phyloP scores from a whole-genome alignment of 2,113 vertebrate genomes.

The Regulus satrapa region DNA sequence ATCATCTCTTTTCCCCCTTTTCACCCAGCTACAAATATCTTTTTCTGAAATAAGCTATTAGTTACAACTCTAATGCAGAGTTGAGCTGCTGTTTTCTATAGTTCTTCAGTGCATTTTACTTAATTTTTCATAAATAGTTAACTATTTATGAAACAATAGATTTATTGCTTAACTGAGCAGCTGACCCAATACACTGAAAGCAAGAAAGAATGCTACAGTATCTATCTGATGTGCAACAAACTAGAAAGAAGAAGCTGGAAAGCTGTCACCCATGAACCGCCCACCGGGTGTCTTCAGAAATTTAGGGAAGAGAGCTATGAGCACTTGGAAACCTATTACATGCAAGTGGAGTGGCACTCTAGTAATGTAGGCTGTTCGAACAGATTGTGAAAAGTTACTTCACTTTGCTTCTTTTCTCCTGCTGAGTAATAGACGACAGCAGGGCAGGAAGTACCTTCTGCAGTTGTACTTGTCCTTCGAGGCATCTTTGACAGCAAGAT shows the following conservation, averaged over 20 bases:
- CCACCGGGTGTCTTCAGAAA: neutral
- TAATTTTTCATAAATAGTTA: too few relatives aligned
- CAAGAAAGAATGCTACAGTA: neutral
- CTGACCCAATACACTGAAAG: neutral
- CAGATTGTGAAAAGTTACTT: neutral
- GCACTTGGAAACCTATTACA: rapidly evolving
- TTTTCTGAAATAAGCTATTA: neutral
- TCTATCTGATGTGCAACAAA: neutral
- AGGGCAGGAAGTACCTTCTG: neutral
- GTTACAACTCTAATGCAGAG: neutral
- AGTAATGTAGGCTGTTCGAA: neutral
- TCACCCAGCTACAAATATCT: neutral
- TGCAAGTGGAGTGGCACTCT: neutral
- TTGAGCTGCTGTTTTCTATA: neutral
- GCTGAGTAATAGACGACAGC: neutral
- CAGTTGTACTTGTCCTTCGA: neutral
- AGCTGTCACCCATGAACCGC: neutral
- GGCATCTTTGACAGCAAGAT: neutral
- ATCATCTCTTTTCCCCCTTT: neutral
- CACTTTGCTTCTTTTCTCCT: neutral
- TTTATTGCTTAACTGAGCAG: neutral
- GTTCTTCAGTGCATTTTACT: neutral
- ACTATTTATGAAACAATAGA: neutral
- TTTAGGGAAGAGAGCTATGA: neutral
- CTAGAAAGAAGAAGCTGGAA: neutral